phyloP scores from a whole-genome alignment of 2,888 invertebrate genomes.

The Molorchus minor region DNA sequence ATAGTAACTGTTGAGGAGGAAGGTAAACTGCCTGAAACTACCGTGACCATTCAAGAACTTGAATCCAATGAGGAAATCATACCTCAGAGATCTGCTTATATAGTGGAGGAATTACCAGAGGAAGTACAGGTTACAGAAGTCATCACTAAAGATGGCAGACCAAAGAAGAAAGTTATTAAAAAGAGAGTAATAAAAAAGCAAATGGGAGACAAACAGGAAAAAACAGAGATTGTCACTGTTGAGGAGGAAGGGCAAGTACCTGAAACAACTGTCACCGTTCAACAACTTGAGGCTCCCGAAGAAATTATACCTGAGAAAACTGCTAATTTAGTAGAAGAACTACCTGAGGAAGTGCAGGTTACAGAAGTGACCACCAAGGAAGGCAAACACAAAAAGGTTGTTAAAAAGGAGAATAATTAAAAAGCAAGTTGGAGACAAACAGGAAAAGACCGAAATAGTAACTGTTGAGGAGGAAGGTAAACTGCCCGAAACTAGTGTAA shows the following conservation, averaged over 20 bases:
- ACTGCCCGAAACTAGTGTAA: constrained; percentile 57
- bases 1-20: constrained; percentile 62
- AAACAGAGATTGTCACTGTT: constrained; percentile 54
- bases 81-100: constrained; percentile 41
- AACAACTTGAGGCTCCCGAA: constrained; percentile 52
- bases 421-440: constrained; percentile 58
- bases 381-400: constrained; percentile 53
- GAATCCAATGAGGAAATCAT: constrained; percentile 57
- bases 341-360: constrained; percentile 52
- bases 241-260: constrained; percentile 51
- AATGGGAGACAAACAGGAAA: constrained; percentile 53
- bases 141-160: constrained; percentile 45
- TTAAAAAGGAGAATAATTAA: constrained; percentile 53
- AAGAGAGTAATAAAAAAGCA: constrained; percentile 50
- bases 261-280: constrained; percentile 45
- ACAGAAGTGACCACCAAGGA: constrained; percentile 48
- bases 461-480: constrained; percentile 52
- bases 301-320: constrained; percentile 37
- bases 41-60: constrained; percentile 57
- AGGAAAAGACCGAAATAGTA: constrained; percentile 54
- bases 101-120: constrained; percentile 56
- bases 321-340: constrained; percentile 52
- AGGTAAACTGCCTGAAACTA: constrained; percentile 58
- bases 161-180: constrained; percentile 46
- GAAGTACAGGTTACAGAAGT: constrained; percentile 45